Percentiles rank a stretch among this genome's conserved stretches.
Conservation (phyloP, 2,888 invertebrate genomes). For the Aquatica leii region DNA sequence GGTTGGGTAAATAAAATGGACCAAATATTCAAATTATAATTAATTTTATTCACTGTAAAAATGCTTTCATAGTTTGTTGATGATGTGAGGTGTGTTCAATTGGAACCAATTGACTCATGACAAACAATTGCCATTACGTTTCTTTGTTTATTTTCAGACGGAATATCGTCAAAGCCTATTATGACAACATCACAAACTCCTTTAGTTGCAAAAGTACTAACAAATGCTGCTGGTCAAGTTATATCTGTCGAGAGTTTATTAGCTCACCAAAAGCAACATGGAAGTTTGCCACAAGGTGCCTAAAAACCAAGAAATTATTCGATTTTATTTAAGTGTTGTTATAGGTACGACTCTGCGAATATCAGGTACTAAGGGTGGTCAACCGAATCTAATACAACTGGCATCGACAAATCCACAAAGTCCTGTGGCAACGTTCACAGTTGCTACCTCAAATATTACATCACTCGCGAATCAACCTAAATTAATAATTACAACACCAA, state of each 20-base stretch:
- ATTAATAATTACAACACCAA: conserved; percentile 53
- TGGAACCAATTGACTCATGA: too few relatives aligned
- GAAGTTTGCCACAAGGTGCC: conserved; percentile 63
- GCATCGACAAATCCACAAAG: conserved; percentile 58
- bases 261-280: conserved; percentile 64
- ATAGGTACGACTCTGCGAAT: conserved; percentile 61
- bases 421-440: conserved; percentile 60
- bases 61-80: too few relatives aligned
- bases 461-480: conserved; percentile 56
- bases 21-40: too few relatives aligned
- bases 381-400: conserved; percentile 64
- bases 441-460: conserved; percentile 62
- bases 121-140: too few relatives aligned
- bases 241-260: conserved; percentile 68
- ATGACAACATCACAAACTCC: conserved; percentile 62
- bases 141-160: conserved; percentile 56
- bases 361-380: conserved; percentile 60
- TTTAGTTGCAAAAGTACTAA: conserved; percentile 76
- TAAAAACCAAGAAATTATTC: background rate
- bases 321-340: conserved; percentile 28
- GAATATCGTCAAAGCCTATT: conserved; percentile 58
- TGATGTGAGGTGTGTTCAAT: too few relatives aligned
- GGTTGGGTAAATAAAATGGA: too few relatives aligned
- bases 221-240: conserved; percentile 70
- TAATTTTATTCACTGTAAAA: too few relatives aligned